Base-by-base conservation (phyloP, 1,140 invertebrate genomes). In the Trialeurodes vaporariorum region DNA sequence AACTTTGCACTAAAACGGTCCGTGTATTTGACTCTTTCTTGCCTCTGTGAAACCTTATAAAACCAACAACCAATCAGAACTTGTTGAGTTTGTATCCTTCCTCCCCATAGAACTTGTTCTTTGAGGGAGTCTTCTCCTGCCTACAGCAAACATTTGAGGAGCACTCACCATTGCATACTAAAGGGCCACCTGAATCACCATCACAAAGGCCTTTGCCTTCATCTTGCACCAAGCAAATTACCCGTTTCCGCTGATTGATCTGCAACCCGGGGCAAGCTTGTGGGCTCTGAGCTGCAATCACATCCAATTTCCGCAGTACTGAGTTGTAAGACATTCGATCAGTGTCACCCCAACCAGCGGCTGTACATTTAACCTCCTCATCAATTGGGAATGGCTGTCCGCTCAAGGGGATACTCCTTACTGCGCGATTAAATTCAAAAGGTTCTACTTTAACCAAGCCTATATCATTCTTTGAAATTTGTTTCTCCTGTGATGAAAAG, bases 331-430 rank as follows among this genome's bases (percentile, higher is more conserved):
- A 59, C 26, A 65, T 70, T n/a, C 21, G 63, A 12, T 65, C 67
- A 13, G 68, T 69, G 61, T 72, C 71, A 66, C 71, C 71, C 71
- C 71, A 72, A 25, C 71, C 71, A 23, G 66, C 63, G 9, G 71
- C 71, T 17, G 69, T 70, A 49, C 71, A 72, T 1, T 17, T 17
- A 1, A 68, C 49, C 1, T 70, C 67, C 34, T 61, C 66, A 24
- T 71, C 66, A 17, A 67, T 26, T 2, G 64, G 40, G 62, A 71
- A 68, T 34, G 70, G 68, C 25, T 63, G 59, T 21, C 67, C 68
- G 2, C 68, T 71, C 9, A 72, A 58, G 49, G 26, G 64, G 34
- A 72, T 67, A 13, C 63, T 25, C 21, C 63, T 17, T 13, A 72
- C 71, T 23, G 62, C 69, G 0, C 11, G 2, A 1, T 60, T 69